These are phyloP conservation scores for Eupristina koningsbergeri DNA, from an alignment of 1,140 invertebrate genomes.

Conservation along the genomic window DNA sequence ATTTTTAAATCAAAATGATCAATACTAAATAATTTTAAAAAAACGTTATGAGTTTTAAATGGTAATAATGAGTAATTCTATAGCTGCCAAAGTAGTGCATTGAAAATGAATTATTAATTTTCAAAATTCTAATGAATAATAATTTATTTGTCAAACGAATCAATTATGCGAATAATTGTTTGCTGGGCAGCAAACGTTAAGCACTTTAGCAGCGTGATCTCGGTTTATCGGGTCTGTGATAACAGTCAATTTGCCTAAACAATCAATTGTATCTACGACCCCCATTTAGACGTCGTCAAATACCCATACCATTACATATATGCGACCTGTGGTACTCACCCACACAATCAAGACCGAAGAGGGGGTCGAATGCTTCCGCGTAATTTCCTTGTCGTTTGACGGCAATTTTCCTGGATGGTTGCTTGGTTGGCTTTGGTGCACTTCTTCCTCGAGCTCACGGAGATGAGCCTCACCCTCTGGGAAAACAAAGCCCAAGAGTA, in stretches of 20 bases:
- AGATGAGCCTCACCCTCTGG: conserved; percentile 53
- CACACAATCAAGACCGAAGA: not conserved
- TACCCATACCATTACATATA: not conserved
- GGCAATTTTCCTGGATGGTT: conserved; percentile 58
- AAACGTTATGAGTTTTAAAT: too few relatives aligned
- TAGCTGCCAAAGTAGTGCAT: too few relatives aligned
- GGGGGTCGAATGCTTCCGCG: conserved; percentile 47
- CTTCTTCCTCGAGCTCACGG: conserved; percentile 48
- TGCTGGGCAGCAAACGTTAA: not conserved
- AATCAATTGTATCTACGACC: conserved; percentile 39
- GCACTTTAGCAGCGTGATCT: conserved; percentile 7
- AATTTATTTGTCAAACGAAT: too few relatives aligned
- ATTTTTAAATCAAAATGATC: too few relatives aligned
- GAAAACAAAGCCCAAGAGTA: conserved; percentile 61
- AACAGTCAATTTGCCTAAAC: conserved; percentile 42
- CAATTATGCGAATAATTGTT: not conserved
- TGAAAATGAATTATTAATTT: too few relatives aligned
- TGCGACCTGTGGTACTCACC: not conserved
- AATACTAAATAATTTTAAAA: too few relatives aligned
- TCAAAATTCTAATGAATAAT: too few relatives aligned
- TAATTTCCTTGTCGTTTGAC: conserved; percentile 58
- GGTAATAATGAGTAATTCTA: too few relatives aligned
- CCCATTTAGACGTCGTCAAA: not conserved
- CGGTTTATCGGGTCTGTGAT: not conserved
- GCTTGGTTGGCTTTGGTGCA: conserved; percentile 46